These are phyloP conservation scores for Eulithis prunata DNA, from an alignment of 2,888 invertebrate genomes.

Conservation along the genomic window DNA sequence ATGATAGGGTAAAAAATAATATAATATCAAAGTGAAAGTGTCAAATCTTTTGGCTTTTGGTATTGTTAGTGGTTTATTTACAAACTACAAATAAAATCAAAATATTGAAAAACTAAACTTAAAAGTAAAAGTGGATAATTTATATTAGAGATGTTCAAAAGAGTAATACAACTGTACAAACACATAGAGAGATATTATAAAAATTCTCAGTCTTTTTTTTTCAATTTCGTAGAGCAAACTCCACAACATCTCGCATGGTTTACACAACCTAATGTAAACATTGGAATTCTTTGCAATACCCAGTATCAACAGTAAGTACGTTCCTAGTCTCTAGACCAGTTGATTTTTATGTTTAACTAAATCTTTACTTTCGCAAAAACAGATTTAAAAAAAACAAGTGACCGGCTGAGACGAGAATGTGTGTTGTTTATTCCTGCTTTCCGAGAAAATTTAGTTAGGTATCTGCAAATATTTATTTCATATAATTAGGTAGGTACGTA, in stretches of 20 bases:
- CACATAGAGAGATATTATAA: too few species aligned
- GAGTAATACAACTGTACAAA: too few species aligned
- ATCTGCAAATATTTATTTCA: neutral
- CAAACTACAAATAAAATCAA: too few species aligned
- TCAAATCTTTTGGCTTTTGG: too few species aligned
- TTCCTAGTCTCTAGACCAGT: conserved; percentile 7
- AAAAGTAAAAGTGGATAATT: too few species aligned
- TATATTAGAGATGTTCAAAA: too few species aligned
- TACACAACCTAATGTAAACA: conserved; percentile 16
- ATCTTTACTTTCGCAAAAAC: neutral
- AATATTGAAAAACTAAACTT: too few species aligned
- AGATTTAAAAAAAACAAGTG: neutral
- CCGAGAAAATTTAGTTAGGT: neutral
- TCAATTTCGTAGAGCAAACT: conserved; percentile 12
- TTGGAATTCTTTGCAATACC: conserved; percentile 13
- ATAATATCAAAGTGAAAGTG: too few species aligned
- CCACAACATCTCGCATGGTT: conserved; percentile 8
- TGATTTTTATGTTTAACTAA: neutral
- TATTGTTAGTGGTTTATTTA: too few species aligned
- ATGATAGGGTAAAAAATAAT: too few species aligned
- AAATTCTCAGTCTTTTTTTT: neutral
- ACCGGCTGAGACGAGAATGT: neutral
- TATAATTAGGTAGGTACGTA: too few species aligned
- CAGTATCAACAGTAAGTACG: conserved; percentile 9
- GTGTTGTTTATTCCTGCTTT: neutral